A percentile compares a stretch with the other conserved stretches of the same genome.
phyloP scores from a whole-genome alignment of 2,888 invertebrate species.

The Tiphia femorata region DNA sequence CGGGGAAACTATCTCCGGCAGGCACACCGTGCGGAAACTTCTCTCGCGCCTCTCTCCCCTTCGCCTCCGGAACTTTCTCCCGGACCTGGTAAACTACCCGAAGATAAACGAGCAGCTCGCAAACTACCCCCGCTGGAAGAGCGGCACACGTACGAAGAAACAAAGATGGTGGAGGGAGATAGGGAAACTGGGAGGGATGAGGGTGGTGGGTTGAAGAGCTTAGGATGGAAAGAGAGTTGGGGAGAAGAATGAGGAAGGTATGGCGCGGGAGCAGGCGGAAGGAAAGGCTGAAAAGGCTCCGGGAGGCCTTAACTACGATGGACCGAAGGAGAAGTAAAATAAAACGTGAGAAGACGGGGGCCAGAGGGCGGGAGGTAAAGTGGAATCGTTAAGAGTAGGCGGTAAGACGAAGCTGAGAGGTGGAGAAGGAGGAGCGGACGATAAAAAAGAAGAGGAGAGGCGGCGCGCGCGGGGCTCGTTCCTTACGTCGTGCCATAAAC shows the following conservation, averaged over 20 bases:
- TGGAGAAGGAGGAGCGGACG: background rate
- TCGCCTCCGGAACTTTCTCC: conserved; percentile 39
- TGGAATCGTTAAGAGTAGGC: background rate
- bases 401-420: background rate
- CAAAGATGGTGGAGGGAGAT: background rate
- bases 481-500: conserved; percentile 24
- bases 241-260: too few species aligned
- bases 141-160: conserved; percentile 6
- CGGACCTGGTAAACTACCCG: conserved; percentile 49
- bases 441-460: background rate
- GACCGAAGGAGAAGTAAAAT: background rate
- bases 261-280: background rate
- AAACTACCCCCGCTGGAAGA: conserved; percentile 28
- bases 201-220: too few species aligned
- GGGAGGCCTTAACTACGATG: too few species aligned
- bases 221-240: too few species aligned
- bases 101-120: conserved; percentile 50
- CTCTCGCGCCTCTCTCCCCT: conserved; percentile 31
- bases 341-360: background rate
- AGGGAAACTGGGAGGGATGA: background rate
- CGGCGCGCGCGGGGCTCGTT: background rate
- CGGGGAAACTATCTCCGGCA: conserved; percentile 26
- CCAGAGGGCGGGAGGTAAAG: too few species aligned
- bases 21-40: conserved; percentile 34
- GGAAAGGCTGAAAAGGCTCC: background rate